Conservation (phyloP, 2,888 invertebrate species). For the Eurytoma californica region DNA sequence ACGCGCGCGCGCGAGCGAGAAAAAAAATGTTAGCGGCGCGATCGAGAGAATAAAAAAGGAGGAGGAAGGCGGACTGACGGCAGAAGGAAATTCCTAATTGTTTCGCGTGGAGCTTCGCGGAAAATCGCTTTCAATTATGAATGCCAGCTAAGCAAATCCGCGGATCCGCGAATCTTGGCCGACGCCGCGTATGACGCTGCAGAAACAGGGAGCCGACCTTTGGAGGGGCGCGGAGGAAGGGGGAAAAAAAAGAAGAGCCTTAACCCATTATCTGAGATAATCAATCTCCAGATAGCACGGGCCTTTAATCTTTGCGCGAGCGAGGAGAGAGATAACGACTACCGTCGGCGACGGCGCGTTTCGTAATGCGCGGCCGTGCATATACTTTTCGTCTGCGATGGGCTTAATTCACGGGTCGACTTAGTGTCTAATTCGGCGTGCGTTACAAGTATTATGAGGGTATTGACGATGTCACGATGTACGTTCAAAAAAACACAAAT, state of each 20-base stretch:
- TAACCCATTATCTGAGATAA: constrained; percentile 44
- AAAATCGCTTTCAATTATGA: constrained; percentile 43
- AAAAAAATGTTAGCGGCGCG: neutral
- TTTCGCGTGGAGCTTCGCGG: constrained; percentile 17
- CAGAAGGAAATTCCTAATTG: constrained; percentile 32
- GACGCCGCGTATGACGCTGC: constrained; percentile 15
- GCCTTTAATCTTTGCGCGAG: neutral
- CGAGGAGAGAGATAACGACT: constrained; percentile 23
- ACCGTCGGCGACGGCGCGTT: constrained; percentile 7
- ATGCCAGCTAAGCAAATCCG: constrained; percentile 27
- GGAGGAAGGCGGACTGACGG: neutral
- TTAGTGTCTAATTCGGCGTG: no score
- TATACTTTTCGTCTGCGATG: no score
- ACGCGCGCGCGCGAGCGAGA: neutral
- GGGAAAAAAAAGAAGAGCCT: constrained; percentile 31
- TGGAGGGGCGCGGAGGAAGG: neutral
- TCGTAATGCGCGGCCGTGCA: constrained; percentile 2
- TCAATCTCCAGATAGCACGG: constrained; percentile 14
- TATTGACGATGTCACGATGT: no score
- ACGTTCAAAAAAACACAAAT: no score
- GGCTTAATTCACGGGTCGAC: no score
- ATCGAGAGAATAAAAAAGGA: neutral
- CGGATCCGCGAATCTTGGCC: constrained; percentile 13
- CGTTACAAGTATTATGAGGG: no score
- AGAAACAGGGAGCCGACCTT: constrained; percentile 22